These are phyloP conservation scores for Tetanocera ferruginea DNA, from an alignment of 2,888 invertebrate species.

Conservation along the genomic window DNA sequence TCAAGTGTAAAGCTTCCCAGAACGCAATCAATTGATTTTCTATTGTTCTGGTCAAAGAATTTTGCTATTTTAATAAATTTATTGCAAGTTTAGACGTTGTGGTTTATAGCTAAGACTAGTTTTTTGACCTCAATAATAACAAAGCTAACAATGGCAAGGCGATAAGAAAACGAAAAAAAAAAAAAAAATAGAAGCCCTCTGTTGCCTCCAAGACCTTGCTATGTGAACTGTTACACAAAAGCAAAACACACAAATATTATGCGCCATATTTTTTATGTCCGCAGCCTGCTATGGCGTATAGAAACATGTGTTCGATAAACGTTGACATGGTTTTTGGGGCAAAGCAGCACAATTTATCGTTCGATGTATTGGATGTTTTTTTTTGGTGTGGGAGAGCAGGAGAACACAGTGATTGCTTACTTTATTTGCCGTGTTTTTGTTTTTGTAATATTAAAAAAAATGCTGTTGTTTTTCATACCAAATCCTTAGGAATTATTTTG, in stretches of 20 bases:
- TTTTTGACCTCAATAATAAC: not conserved
- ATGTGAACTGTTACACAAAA: not conserved
- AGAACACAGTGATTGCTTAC: too few relatives aligned
- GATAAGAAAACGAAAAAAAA: not conserved
- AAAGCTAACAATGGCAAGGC: not conserved
- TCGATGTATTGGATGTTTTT: not conserved
- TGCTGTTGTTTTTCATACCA: too few relatives aligned
- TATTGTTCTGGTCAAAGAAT: conserved; percentile 43
- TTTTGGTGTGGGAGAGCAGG: not conserved
- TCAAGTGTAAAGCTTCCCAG: conserved; percentile 65
- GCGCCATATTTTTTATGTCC: not conserved
- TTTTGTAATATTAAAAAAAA: too few relatives aligned
- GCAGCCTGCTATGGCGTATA: not conserved
- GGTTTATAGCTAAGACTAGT: not conserved
- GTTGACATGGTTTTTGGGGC: conserved; percentile 2
- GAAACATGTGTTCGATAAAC: conserved; percentile 20
- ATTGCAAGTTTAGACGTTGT: not conserved
- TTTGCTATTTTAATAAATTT: not conserved
- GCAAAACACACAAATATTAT: not conserved
- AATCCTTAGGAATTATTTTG: too few relatives aligned
- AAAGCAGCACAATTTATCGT: not conserved
- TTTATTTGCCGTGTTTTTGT: too few relatives aligned
- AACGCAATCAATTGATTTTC: conserved; percentile 65
- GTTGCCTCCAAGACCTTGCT: too few relatives aligned
- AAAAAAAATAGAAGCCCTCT: not conserved